A percentile compares a stretch with the other conserved stretches of the same genome.
These are phyloP conservation scores for Palythoa heliodiscus DNA, from an alignment of 92 coral and sea anemone species.

Conservation along the genomic window DNA sequence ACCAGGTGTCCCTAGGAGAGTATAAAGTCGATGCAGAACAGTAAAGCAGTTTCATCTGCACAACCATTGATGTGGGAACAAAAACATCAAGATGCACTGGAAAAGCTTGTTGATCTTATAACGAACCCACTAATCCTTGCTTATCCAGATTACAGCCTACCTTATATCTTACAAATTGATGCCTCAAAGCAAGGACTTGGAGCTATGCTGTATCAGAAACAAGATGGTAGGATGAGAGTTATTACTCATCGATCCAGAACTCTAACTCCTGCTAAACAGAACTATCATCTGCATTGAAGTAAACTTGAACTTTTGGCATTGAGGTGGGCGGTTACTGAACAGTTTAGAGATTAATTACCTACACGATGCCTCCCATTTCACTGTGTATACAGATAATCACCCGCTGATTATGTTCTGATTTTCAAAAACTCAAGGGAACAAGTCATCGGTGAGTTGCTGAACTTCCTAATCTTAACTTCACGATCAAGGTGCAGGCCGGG, in stretches of 20 bases:
- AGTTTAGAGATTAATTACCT: conserved; percentile 22
- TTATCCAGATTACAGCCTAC: conserved; percentile 37
- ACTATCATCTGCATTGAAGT: too few species aligned
- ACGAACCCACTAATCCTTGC: conserved; percentile 38
- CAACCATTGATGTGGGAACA: conserved; percentile 35
- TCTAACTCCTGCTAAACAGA: conserved; percentile 43
- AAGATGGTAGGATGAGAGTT: conserved; percentile 50
- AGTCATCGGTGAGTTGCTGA: conserved; percentile 43
- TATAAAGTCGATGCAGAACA: conserved; percentile 21
- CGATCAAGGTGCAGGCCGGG: conserved; percentile 51
- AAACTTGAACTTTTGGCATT: neutral
- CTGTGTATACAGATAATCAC: conserved; percentile 31
- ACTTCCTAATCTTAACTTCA: conserved; percentile 41
- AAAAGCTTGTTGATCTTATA: conserved; percentile 28
- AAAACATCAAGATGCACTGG: conserved; percentile 37
- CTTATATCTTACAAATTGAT: conserved; percentile 52
- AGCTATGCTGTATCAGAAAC: conserved; percentile 15
- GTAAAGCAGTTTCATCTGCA: conserved; percentile 14
- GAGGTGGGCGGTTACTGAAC: conserved; percentile 34
- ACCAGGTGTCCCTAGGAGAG: conserved; percentile 6
- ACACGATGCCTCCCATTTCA: neutral
- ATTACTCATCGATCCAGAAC: conserved; percentile 50
- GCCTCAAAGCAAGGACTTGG: conserved; percentile 49
- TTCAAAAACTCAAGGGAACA: conserved; percentile 6
- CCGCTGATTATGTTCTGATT: conserved; percentile 54